Base-by-base conservation (phyloP, 2,113 vertebrate species). In the Epinephelus cyanopodus region DNA sequence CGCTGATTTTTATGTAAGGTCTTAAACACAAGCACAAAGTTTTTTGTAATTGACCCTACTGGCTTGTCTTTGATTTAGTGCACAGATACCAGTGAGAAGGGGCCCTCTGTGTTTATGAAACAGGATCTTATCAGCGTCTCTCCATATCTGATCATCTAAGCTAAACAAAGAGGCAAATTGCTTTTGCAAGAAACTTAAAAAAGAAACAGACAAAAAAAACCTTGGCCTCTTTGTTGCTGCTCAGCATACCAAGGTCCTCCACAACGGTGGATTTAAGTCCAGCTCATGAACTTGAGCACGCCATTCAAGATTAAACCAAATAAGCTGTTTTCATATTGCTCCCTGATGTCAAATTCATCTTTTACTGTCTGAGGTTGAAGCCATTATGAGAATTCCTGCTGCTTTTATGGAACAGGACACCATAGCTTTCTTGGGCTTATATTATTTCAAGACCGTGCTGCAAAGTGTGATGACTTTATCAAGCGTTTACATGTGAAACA, bases 131-230 rank as follows among this genome's bases (percentile, higher is more conserved):
- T 53, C 5, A 0, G 13, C 6, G 8, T 10, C 3, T 19, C n/a
- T 67, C 29, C 3, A 14, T 3, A 9, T 4, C 11, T 65, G 47
- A 75, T 45, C 3, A 61, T 50, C 27, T 60, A 0, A 29, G 19
- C 11, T 11, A 63, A 77, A 69, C 33, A 69, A 68, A 63, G 47
- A 61, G 29, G 29, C 15, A 37, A 71, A 73, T 62, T 69, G 57
- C 21, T 60, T 65, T 70, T 53, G 53, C 45, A 45, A 33, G 68
- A 23, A 66, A 54, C 50, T 69, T 21, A 11, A 53, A 37, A 23
- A 21, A 13, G 19, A 18, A n/a, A n/a, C n/a, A n/a, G n/a, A 4
- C 45, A 12, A 48, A 18, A n/a, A n/a, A n/a, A n/a, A n/a, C n/a
- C 5, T 15, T 29, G 50, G 37, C 53, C 15, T 72, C 39, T 47